phyloP scores from a whole-genome alignment of 1,140 invertebrate genomes.

The Hirudo medicinalis region DNA sequence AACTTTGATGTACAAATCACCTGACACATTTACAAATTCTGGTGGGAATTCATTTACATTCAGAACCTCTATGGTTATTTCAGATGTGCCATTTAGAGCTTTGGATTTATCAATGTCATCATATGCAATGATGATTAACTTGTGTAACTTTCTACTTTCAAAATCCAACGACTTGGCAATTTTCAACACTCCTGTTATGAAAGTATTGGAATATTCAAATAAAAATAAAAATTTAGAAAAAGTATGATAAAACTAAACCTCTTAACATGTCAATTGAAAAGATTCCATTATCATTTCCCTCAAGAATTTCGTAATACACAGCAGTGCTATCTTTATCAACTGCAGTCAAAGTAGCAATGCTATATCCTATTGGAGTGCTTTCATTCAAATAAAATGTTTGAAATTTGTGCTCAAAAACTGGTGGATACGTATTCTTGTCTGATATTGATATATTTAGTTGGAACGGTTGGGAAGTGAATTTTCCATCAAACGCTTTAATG shows the following conservation, averaged over 20 bases:
- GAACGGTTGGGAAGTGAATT: too few species aligned
- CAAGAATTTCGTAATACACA: background rate
- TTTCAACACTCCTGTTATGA: background rate
- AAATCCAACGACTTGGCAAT: background rate
- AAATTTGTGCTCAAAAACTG: too few species aligned
- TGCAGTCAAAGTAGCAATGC: background rate
- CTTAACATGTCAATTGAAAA: background rate
- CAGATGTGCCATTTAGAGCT: background rate
- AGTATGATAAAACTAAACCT: background rate
- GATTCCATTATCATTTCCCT: background rate
- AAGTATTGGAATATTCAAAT: background rate
- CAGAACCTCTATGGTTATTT: background rate
- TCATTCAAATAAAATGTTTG: too few species aligned
- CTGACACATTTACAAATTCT: constrained; percentile 1
- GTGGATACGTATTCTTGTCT: too few species aligned
- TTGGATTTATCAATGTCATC: background rate
- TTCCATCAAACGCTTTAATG: too few species aligned
- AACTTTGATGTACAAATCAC: background rate
- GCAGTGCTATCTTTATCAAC: background rate
- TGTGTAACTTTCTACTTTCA: background rate
- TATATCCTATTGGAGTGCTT: background rate
- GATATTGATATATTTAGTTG: too few species aligned
- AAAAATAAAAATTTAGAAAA: background rate
- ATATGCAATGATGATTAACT: background rate
- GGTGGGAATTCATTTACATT: constrained; percentile 7